Conservation (phyloP, 2,113 vertebrate genomes). For the Eulemur macaco region DNA sequence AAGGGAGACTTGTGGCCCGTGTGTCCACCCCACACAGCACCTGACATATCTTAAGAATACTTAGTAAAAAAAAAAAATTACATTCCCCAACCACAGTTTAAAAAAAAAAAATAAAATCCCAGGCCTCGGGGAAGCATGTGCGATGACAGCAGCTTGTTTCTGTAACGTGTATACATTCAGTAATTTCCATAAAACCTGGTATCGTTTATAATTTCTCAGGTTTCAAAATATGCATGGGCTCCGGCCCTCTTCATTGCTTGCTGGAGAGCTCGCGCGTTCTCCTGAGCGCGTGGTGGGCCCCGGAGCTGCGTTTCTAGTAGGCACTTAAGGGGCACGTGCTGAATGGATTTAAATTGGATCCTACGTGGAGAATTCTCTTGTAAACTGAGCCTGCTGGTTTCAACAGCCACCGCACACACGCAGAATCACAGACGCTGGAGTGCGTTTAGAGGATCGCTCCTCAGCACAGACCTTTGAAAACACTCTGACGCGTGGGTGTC, state of each 20-base stretch:
- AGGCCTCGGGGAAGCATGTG: accelerated
- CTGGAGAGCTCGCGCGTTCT: neutral
- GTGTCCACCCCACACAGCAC: no score
- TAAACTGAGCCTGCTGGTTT: neutral
- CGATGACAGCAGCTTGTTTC: accelerated
- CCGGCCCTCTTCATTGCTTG: no score
- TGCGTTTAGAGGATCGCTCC: neutral
- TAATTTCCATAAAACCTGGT: neutral
- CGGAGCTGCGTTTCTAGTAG: neutral
- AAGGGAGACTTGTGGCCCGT: accelerated
- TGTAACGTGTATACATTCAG: accelerated
- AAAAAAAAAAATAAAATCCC: neutral
- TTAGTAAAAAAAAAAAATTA: neutral
- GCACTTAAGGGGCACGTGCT: neutral
- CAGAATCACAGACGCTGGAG: neutral
- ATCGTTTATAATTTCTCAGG: no score
- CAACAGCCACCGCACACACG: accelerated
- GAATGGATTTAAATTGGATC: neutral
- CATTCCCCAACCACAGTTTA: neutral
- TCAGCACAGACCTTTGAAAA: neutral
- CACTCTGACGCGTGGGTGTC: no score
- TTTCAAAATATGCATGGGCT: neutral
- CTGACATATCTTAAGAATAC: accelerated
- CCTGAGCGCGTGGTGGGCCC: accelerated
- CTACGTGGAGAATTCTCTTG: accelerated